A percentile compares a stretch with the other conserved stretches of the same genome.
phyloP scores from a whole-genome alignment of 2,797 vertebrate species.

The Cuniculus paca region DNA sequence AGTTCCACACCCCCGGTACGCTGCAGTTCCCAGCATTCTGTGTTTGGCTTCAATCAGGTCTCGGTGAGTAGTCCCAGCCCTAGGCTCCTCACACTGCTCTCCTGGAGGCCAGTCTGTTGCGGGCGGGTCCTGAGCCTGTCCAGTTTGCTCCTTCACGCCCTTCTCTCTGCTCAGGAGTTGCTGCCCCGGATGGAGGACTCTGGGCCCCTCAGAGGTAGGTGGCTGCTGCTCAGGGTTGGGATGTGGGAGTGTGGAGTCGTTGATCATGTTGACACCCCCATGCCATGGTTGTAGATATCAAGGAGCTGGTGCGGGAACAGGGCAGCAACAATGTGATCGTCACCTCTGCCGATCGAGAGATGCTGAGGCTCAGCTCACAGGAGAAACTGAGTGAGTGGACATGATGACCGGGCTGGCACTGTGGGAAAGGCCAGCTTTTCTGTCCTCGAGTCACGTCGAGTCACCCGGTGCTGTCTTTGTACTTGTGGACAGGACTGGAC shows the following conservation, averaged over 20 bases:
- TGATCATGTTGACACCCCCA: background rate
- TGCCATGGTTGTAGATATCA: constrained; percentile 89
- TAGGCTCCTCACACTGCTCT: background rate
- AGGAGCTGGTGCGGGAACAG: constrained; percentile 92
- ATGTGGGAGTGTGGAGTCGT: fast-evolving
- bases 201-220: constrained; percentile 90
- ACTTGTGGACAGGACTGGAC: background rate
- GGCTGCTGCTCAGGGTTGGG: background rate
- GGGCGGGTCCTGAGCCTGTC: background rate
- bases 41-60: constrained; percentile 96
- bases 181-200: constrained; percentile 93
- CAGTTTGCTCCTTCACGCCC: background rate
- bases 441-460: background rate
- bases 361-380: constrained; percentile 91
- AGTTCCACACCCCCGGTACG: constrained; percentile 95
- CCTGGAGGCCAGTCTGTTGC: background rate
- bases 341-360: constrained; percentile 92
- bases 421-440: background rate
- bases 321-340: constrained; percentile 93
- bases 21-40: constrained; percentile 96
- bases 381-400: constrained; percentile 91
- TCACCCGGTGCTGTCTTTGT: background rate
- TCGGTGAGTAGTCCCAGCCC: constrained; percentile 89
- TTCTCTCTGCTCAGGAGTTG: constrained; percentile 89
- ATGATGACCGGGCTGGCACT: fast-evolving